phyloP scores from a whole-genome alignment of 2,113 vertebrate genomes.

The Myocastor coypus region DNA sequence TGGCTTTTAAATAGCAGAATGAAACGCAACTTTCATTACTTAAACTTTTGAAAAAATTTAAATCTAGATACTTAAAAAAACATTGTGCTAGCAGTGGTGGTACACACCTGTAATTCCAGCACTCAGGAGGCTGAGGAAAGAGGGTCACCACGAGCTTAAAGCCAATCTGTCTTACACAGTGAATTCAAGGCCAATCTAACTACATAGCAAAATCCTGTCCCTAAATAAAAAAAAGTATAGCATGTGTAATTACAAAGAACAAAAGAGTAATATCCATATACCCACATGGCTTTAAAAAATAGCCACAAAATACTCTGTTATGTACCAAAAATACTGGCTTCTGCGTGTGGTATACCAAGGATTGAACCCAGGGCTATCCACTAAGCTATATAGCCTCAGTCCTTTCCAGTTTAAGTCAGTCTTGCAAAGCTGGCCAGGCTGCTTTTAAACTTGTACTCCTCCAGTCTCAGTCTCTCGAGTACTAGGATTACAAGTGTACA shows the following conservation, averaged over 20 bases:
- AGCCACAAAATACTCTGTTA: slow-evolving; percentile 24
- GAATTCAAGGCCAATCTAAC: too few relatives aligned
- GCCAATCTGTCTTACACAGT: not conserved
- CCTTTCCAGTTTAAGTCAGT: not conserved
- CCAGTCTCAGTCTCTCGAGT: not conserved
- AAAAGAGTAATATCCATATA: slow-evolving; percentile 7
- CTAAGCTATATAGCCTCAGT: not conserved
- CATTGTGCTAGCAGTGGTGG: not conserved
- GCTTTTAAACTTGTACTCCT: not conserved
- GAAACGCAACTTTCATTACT: not conserved
- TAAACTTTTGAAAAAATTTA: slow-evolving; percentile 1
- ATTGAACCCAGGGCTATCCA: not conserved
- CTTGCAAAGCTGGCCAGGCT: not conserved
- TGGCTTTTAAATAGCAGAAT: slow-evolving; percentile 41
- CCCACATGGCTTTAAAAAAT: slow-evolving; percentile 14
- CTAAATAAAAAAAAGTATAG: not conserved
- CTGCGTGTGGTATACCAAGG: not conserved
- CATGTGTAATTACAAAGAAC: slow-evolving; percentile 6
- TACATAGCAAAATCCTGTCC: too few relatives aligned
- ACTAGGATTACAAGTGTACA: not conserved
- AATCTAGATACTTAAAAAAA: slow-evolving; percentile 24
- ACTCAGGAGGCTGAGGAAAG: not conserved
- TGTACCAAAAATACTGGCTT: not conserved
- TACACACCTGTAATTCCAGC: not conserved
- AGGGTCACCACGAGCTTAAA: not conserved